Conservation (phyloP, 2,113 vertebrate species). For the Antigone vipio region DNA sequence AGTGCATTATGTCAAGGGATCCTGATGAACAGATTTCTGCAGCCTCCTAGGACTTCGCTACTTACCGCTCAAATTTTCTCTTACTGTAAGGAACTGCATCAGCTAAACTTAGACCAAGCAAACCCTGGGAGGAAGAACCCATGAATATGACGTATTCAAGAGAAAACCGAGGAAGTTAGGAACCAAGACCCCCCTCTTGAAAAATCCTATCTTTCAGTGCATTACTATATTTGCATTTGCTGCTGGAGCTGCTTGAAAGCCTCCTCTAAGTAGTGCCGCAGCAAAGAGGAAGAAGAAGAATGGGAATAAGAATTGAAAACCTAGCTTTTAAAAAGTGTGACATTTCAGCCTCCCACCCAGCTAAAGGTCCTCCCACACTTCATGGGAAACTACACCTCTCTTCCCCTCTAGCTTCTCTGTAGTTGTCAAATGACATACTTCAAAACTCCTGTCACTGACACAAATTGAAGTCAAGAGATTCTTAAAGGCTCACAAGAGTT, state of each 20-base stretch:
- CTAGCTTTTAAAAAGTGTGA: not conserved
- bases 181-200: not conserved
- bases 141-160: accelerated
- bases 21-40: not conserved
- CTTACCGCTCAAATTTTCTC: not conserved
- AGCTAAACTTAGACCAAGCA: not conserved
- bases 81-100: not conserved
- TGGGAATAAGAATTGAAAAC: not conserved
- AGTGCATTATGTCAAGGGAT: not conserved
- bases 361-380: not conserved
- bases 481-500: not conserved
- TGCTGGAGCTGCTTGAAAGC: not conserved
- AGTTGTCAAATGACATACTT: not conserved
- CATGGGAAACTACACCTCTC: not conserved
- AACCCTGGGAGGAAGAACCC: not conserved
- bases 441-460: not conserved
- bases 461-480: not conserved
- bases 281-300: not conserved
- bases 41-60: not conserved
- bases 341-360: not conserved
- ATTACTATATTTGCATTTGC: not conserved
- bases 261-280: not conserved
- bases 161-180: not conserved
- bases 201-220: not conserved
- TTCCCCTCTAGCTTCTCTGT: not conserved